Evolutionary conservation across 2,113 vertebrate genomes (phyloP), one percentile per base, ranked within the genome.

Genomic region (Cettia cetti): DNA sequence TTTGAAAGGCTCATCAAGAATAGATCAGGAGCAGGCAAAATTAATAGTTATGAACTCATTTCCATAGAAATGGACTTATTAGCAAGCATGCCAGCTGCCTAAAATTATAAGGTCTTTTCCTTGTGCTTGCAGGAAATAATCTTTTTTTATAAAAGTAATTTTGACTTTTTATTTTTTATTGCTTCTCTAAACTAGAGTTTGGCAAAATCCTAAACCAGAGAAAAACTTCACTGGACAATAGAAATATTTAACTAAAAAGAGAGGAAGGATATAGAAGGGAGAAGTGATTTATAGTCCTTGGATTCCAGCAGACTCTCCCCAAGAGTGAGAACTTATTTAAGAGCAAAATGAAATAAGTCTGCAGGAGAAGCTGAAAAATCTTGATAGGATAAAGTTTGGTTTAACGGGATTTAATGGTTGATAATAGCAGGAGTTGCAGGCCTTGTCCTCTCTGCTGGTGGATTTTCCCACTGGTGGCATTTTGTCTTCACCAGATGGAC

Each of bases 61-160:
- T 98, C 96, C 95, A 95, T 95, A 96, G 96, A 97, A 97, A 97
- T 97, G 96, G 96, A 93, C 96, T 97, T 97, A 96, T 90, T 96
- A 97, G 96, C 95, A 94, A 95, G 94, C 60, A 82, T 88, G 82
- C 89, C 93, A 95, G 92, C 86, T 96, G 94, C 96, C 95, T 92
- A 89, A 93, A 95, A 95, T 94, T 92, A 88, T 84, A 97, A 96
- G 94, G 91, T 94, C 90, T 96, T 95, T 95, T 96, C 93, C 95
- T 96, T 85, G 52, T 82, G 75, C 92, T 96, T 94, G 93, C 95
- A 89, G 95, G 93, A 96, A 97, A 96, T 94, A 92, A 94, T 90
- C 78, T 94, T 86, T 83, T 94, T 95, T 96, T 87, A 54, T 90
- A 70, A 94, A 96, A 92, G 91, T 83, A 92, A 92, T 94, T 93